phyloP scores from a whole-genome alignment of 2,797 vertebrate species.

The Neoniphon sammara region DNA sequence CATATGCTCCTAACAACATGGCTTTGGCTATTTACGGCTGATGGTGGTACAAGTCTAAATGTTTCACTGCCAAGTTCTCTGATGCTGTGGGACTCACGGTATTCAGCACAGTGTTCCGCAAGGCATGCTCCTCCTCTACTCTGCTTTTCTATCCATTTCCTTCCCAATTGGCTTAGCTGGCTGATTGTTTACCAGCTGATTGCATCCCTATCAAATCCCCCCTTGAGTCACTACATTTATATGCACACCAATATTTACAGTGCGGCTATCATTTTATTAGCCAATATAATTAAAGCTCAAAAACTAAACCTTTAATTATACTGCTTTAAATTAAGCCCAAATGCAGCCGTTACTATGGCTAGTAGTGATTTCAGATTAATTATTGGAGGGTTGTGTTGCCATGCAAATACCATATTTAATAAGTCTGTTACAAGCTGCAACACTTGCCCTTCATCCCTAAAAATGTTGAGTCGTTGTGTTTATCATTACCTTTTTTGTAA shows the following conservation, averaged over 20 bases:
- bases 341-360: background rate
- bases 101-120: slow-evolving; percentile 69
- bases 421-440: background rate
- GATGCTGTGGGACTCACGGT: slow-evolving; percentile 63
- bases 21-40: slow-evolving; percentile 57
- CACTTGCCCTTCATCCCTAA: background rate
- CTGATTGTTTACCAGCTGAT: slow-evolving; percentile 70
- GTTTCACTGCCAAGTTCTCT: slow-evolving; percentile 63
- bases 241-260: slow-evolving; percentile 57
- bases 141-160: slow-evolving; percentile 59
- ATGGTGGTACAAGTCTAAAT: slow-evolving; percentile 47
- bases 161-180: slow-evolving; percentile 66
- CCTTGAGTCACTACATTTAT: slow-evolving; percentile 67
- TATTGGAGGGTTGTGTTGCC: background rate
- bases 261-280: background rate
- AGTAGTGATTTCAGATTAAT: background rate
- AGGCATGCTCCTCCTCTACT: slow-evolving; percentile 75
- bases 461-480: background rate
- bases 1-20: slow-evolving; percentile 54
- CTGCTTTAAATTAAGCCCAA: background rate
- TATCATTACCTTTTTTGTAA: background rate
- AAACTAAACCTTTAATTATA: background rate
- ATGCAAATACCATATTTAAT: background rate
- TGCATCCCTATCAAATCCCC: slow-evolving; percentile 55
- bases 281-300: background rate